Evolutionary conservation across 2,113 vertebrate genomes (phyloP).

Genomic region (Amphiprion ocellaris): DNA sequence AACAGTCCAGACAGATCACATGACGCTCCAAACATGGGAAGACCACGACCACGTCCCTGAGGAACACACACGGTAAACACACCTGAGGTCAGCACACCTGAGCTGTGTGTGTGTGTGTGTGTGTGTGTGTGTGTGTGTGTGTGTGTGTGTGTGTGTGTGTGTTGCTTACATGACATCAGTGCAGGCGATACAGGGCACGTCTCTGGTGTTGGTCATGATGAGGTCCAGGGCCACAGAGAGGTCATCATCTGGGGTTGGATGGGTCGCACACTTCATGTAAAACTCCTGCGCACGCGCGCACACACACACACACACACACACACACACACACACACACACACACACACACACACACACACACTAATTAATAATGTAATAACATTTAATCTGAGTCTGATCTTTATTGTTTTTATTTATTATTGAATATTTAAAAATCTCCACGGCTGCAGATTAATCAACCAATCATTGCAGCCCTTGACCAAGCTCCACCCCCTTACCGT

Average conservation of each 20-base stretch:
- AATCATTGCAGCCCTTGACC: too few relatives aligned
- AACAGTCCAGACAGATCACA: slow-evolving; percentile 94
- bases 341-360: too few relatives aligned
- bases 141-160: slow-evolving; percentile 23
- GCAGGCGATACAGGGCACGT: slow-evolving; percentile 73
- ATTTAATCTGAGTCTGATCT: too few relatives aligned
- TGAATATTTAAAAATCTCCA: too few relatives aligned
- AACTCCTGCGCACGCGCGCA: slow-evolving; percentile 61
- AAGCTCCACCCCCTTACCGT: slow-evolving; percentile 42
- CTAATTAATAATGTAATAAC: too few relatives aligned
- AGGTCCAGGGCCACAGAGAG: slow-evolving; percentile 74
- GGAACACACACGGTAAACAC: background rate
- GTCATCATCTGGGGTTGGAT: slow-evolving; percentile 70
- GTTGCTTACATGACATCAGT: slow-evolving; percentile 63
- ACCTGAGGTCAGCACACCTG: too few relatives aligned
- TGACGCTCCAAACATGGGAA: slow-evolving; percentile 90
- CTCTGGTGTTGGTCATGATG: slow-evolving; percentile 65
- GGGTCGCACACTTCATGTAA: slow-evolving; percentile 75
- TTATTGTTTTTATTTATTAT: too few relatives aligned
- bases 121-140: too few relatives aligned
- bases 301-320: slow-evolving; percentile 2
- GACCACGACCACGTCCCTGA: slow-evolving; percentile 90
- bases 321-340: slow-evolving; percentile 5
- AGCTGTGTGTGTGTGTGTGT: too few relatives aligned
- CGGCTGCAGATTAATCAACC: too few relatives aligned